These are phyloP conservation scores for Sialia sialis DNA, from an alignment of 2,113 vertebrate species.

Conservation along the genomic window DNA sequence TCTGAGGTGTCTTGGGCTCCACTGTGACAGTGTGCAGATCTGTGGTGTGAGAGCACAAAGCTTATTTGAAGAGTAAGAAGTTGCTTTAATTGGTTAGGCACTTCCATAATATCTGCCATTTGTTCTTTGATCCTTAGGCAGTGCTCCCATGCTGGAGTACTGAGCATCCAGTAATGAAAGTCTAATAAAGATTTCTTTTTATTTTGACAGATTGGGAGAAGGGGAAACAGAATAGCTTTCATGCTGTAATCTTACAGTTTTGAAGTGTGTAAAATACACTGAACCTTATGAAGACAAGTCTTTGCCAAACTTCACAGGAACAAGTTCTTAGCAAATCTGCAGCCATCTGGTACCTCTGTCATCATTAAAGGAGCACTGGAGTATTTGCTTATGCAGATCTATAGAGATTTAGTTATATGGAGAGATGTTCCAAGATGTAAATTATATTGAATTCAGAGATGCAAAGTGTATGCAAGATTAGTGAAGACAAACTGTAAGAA, in stretches of 20 bases:
- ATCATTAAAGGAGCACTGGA: background rate
- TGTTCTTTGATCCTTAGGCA: background rate
- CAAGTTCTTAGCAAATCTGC: slow-evolving; percentile 1
- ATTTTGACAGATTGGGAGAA: background rate
- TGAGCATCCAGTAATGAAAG: background rate
- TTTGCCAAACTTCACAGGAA: background rate
- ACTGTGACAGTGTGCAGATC: background rate
- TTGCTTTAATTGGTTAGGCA: background rate
- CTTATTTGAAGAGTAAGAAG: background rate
- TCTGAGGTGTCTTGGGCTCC: background rate
- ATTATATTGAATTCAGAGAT: background rate
- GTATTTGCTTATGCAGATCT: background rate
- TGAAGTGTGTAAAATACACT: background rate
- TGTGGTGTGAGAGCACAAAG: background rate
- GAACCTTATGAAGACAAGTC: background rate
- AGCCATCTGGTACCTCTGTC: slow-evolving; percentile 29
- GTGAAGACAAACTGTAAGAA: background rate
- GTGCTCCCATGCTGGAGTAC: background rate
- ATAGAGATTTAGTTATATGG: background rate
- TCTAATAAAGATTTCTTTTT: background rate
- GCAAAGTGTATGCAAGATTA: background rate
- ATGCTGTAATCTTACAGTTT: background rate
- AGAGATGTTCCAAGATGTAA: background rate
- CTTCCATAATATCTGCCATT: background rate
- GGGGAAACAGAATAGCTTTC: background rate